Conservation (phyloP, 2,888 invertebrate species). For the Caenorhabditis sp. region DNA sequence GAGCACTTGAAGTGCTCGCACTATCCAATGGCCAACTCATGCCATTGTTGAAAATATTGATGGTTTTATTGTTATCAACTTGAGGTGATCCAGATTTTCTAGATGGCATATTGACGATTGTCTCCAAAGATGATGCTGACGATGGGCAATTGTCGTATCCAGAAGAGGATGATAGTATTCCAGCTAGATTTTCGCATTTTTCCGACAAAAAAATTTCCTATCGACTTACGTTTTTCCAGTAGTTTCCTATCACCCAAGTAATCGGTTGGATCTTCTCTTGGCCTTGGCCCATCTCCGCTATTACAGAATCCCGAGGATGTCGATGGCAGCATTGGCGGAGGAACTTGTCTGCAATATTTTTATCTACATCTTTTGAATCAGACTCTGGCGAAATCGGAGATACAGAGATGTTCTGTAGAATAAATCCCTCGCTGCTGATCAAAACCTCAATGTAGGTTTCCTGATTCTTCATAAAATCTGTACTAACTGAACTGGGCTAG, state of each 20-base stretch:
- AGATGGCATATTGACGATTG: constrained; percentile 15
- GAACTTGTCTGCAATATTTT: constrained; percentile 33
- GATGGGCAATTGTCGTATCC: constrained; percentile 13
- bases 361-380: too few species aligned
- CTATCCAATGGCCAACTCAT: constrained; percentile 42
- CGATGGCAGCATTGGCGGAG: constrained; percentile 11
- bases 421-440: too few species aligned
- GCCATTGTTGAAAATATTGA: constrained; percentile 23
- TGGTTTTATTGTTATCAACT: not conserved
- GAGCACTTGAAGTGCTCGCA: constrained; percentile 45
- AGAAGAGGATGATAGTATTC: not conserved
- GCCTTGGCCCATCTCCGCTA: constrained; percentile 21
- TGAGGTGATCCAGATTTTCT: constrained; percentile 13
- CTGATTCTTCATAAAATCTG: too few species aligned
- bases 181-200: not conserved
- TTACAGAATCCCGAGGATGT: constrained; percentile 13
- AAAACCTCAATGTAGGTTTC: too few species aligned
- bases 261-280: constrained; percentile 40
- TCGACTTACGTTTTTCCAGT: constrained; percentile 9
- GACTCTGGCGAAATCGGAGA: too few species aligned
- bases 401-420: too few species aligned
- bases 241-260: constrained; percentile 15
- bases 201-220: not conserved
- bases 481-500: too few species aligned
- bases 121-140: constrained; percentile 27